Base-by-base conservation (phyloP, 1,140 invertebrate species). In the Leptestheria dahalacensis region DNA sequence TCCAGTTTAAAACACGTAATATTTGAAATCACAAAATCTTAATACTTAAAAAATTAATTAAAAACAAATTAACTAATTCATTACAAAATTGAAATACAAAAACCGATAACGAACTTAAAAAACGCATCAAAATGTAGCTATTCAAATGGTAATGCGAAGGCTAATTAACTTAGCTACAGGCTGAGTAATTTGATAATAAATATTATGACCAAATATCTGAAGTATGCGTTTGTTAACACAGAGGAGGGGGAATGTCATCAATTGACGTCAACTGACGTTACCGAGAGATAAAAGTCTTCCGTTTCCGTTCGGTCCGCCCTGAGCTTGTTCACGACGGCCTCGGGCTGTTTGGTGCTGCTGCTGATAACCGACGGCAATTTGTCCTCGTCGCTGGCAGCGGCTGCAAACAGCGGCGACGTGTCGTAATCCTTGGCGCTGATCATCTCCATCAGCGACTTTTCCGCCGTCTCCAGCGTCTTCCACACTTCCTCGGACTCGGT, bases 401-500 rank as follows among this genome's bases (percentile, higher is more conserved):
- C 26, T 24, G 58, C 12, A 41, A 60, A 60, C 29, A 33, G 29
- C 25, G 58, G 58, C 18, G 48, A 51, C 21, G 46, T 25, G 54
- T 62, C 61, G 67, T 85, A 86, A 72, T 90, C 86, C 67, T 85
- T 84, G 15, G 80, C 77, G 63, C 79, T 84, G 28, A 91, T 79
- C 82, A 90, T 88, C 58, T 88, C 83, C 61, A 92, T 75, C 41
- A 96, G 75, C 54, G 87, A 86, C 49, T 82, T 84, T 73, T 97
- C 92, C 12, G 91, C 91, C 1, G 89, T 91, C 74, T 96, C 91
- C 29, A 97, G 73, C 2, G 90, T 94, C 73, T 96, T 96, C 88
- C 91, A 95, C 61, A 90, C 85, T 76, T 96, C 91, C 71, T 94
- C 90, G 61, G 88, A 91, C 71, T 96, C 91, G 12, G 86, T 84